Percentiles rank a stretch among this genome's conserved stretches.
Evolutionary conservation across 2,888 invertebrate species (phyloP).

Genomic region (Tupiocoris notatus): DNA sequence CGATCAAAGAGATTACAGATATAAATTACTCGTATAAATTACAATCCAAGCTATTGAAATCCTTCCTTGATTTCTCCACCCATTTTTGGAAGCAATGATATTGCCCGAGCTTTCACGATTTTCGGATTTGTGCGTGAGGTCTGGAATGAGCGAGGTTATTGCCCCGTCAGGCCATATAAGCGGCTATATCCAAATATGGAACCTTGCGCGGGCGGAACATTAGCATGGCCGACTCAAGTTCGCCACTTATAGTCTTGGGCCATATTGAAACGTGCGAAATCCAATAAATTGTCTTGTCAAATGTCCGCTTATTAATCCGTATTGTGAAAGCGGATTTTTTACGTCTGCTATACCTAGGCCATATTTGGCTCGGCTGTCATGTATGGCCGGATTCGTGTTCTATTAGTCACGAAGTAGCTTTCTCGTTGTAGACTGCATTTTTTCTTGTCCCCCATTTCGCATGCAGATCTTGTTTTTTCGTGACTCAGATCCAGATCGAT

Average conservation of each 20-base stretch:
- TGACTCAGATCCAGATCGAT: no score
- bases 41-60: no score
- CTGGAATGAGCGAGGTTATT: no score
- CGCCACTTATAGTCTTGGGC: constrained; percentile 8
- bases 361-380: constrained; percentile 2
- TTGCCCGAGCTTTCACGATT: no score
- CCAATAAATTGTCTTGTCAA: constrained; percentile 24
- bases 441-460: not conserved
- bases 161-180: no score
- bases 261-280: constrained; percentile 9
- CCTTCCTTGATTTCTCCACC: no score
- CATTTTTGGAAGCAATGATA: no score
- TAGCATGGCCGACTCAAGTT: constrained; percentile 27
- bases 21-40: no score
- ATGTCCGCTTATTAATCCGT: not conserved
- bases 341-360: constrained; percentile 2
- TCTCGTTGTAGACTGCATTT: not conserved
- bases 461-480: not conserved
- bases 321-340: constrained; percentile 12
- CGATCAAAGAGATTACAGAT: no score
- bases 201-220: constrained; percentile 18
- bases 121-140: no score
- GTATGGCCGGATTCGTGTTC: not conserved
- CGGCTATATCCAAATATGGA: constrained; percentile 36
- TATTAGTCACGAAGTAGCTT: not conserved